Conservation (phyloP, 2,113 vertebrate genomes). For the Protomyctophum bolini region DNA sequence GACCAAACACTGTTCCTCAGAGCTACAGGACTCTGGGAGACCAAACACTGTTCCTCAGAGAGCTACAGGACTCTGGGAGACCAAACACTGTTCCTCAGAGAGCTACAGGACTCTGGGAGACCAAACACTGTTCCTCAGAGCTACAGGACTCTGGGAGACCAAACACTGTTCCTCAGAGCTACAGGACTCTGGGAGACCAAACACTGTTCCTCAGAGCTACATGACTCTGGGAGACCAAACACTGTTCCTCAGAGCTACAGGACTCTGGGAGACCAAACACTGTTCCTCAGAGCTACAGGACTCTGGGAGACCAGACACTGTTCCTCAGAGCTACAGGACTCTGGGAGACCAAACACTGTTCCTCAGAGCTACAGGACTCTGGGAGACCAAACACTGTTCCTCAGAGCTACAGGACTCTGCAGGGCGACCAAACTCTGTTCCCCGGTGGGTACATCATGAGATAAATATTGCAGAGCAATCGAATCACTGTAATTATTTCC, state of each 20-base stretch:
- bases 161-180: too few species aligned
- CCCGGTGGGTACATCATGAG: conserved; percentile 29
- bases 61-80: conserved; percentile 1
- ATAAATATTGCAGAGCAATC: conserved; percentile 72
- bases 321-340: conserved; percentile 1
- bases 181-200: not conserved
- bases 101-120: conserved; percentile 1
- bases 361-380: not conserved
- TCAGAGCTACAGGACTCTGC: not conserved
- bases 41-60: too few species aligned
- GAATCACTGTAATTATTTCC: conserved; percentile 73
- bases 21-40: conserved; percentile 1
- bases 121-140: too few species aligned
- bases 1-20: too few species aligned
- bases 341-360: not conserved
- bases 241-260: too few species aligned
- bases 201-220: too few species aligned
- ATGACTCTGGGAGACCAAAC: not conserved
- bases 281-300: too few species aligned
- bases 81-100: too few species aligned
- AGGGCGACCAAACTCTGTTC: conserved; percentile 1
- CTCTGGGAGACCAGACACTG: not conserved
- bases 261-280: not conserved
- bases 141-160: not conserved
- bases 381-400: not conserved